phyloP scores from a whole-genome alignment of 2,113 vertebrate species.

The Anoura caudifer region DNA sequence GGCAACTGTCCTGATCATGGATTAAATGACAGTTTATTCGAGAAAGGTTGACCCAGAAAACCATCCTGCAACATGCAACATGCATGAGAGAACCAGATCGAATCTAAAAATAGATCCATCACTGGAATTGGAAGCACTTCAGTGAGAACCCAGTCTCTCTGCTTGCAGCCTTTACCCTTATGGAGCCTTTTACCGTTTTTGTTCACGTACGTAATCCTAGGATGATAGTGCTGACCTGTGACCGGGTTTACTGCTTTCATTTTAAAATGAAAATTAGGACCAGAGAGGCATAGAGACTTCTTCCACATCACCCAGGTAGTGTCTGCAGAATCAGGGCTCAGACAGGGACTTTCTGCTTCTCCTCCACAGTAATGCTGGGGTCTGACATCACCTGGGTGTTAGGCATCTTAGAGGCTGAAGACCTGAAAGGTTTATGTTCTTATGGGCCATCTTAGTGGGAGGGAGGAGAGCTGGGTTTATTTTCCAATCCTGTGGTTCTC shows the following conservation, averaged over 20 bases:
- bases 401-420: not conserved
- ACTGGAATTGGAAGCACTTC: not conserved
- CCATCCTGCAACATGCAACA: slow-evolving; percentile 60
- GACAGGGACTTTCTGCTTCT: not conserved
- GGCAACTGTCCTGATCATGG: not conserved
- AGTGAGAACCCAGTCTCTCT: not conserved
- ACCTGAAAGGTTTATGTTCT: not conserved
- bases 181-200: not conserved
- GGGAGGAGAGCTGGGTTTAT: not conserved
- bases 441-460: not conserved
- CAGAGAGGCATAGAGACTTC: not conserved
- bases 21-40: slow-evolving; percentile 61
- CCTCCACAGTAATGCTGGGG: not conserved
- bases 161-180: not conserved
- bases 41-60: slow-evolving; percentile 71
- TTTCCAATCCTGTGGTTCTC: not conserved
- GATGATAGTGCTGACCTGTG: not conserved
- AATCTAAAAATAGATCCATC: slow-evolving; percentile 48
- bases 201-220: not conserved
- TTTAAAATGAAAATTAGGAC: slow-evolving; percentile 7
- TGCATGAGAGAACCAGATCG: slow-evolving; percentile 60
- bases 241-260: not conserved
- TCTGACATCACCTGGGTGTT: not conserved
- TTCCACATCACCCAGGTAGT: not conserved
- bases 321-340: not conserved